Evolutionary conservation across 30 jellyfish, hydroid and myxozoan species (phyloP).

Genomic region (Aurelia sp.): DNA sequence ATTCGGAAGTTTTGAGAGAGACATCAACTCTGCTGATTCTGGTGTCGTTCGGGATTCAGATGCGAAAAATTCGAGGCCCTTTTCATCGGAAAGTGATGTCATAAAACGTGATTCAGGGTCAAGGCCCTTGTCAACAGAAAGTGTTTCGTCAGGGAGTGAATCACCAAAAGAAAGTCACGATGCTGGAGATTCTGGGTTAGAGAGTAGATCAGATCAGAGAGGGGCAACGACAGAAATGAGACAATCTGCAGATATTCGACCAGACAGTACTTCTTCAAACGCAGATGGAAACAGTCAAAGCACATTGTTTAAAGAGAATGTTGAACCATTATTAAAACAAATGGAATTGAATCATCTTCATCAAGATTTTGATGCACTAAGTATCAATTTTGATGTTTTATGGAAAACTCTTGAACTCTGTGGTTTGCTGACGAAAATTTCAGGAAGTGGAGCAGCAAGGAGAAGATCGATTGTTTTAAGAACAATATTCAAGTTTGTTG

Average conservation of each 20-base stretch:
- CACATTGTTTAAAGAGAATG: conserved; percentile 36
- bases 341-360: conserved; percentile 86
- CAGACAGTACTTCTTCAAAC: conserved; percentile 13
- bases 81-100: conserved; percentile 9
- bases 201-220: not conserved
- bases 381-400: conserved; percentile 75
- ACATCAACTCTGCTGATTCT: conserved; percentile 39
- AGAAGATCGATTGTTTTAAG: conserved; percentile 68
- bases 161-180: not conserved
- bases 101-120: not conserved
- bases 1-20: conserved; percentile 39
- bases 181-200: not conserved
- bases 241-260: not conserved
- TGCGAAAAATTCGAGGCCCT: conserved; percentile 3
- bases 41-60: conserved; percentile 26
- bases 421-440: conserved; percentile 61
- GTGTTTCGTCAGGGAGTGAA: not conserved
- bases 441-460: conserved; percentile 70
- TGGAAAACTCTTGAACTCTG: conserved; percentile 73
- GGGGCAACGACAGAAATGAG: not conserved
- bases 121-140: not conserved
- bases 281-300: conserved; percentile 18
- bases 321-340: conserved; percentile 82
- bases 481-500: conserved; percentile 69
- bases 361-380: conserved; percentile 62